Conservation (phyloP, 1,140 invertebrate species). For the Chionoecetes opilio region DNA sequence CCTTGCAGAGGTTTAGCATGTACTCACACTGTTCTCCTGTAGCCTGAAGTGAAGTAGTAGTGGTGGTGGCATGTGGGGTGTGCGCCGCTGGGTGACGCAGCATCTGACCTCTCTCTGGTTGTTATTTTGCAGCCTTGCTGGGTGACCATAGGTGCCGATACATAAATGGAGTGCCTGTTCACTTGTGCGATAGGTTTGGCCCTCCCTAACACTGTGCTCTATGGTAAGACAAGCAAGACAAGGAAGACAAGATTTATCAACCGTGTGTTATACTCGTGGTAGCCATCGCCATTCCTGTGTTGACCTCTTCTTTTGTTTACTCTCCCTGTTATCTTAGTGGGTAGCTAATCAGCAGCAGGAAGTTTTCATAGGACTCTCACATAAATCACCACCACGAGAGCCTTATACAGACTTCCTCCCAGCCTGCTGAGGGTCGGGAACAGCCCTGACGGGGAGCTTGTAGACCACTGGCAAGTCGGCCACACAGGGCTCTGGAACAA, state of each 20-base stretch:
- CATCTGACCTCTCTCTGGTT: conserved; percentile 74
- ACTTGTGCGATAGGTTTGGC: conserved; percentile 79
- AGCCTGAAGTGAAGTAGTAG: conserved; percentile 64
- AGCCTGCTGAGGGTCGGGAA: conserved; percentile 60
- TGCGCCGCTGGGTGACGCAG: conserved; percentile 59
- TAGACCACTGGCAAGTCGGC: conserved; percentile 32
- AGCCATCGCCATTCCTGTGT: conserved; percentile 46
- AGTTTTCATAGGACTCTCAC: conserved; percentile 66
- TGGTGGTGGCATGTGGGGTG: conserved; percentile 71
- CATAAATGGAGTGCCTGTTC: conserved; percentile 79
- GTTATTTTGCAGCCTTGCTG: conserved; percentile 78
- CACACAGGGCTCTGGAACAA: neutral
- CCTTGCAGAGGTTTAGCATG: conserved; percentile 68
- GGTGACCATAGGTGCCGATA: conserved; percentile 78
- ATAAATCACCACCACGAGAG: conserved; percentile 42
- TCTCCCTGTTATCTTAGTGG: conserved; percentile 48
- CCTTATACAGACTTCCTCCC: conserved; percentile 64
- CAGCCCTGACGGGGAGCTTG: conserved; percentile 38
- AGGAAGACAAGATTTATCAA: conserved; percentile 69
- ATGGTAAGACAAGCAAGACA: conserved; percentile 79
- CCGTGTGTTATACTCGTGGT: conserved; percentile 32
- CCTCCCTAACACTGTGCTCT: conserved; percentile 78
- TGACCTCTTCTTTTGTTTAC: conserved; percentile 38
- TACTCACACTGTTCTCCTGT: conserved; percentile 50
- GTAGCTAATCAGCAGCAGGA: conserved; percentile 63